Evolutionary conservation across 30 jellyfish, hydroid and myxozoan genomes (phyloP).

Genomic region (Hydractinia echinata): DNA sequence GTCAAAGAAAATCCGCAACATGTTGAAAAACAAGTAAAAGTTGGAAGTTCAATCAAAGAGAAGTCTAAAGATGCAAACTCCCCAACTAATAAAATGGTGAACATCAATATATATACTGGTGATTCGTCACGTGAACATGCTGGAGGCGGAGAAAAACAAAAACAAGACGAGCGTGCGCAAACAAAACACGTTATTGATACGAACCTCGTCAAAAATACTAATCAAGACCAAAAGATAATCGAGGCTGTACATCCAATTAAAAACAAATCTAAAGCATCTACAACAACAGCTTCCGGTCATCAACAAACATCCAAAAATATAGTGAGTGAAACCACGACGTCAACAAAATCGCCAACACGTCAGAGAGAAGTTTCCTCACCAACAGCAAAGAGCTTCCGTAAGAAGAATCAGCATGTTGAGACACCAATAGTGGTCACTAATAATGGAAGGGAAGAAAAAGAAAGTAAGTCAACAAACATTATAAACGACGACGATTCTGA

Average conservation of each 20-base stretch:
- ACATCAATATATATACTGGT: no score
- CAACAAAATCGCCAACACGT: not conserved
- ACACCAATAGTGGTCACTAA: not conserved
- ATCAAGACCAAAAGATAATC: not conserved
- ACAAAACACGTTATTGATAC: not conserved
- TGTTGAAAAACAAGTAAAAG: no score
- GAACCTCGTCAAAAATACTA: not conserved
- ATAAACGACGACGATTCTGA: not conserved
- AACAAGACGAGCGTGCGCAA: not conserved
- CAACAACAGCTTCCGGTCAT: no score
- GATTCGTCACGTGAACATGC: no score
- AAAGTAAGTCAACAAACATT: not conserved
- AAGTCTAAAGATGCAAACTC: no score
- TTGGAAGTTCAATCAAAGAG: no score
- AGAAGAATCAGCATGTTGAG: constrained; percentile 1
- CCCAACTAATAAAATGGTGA: no score
- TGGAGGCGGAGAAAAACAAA: not conserved
- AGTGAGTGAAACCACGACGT: not conserved
- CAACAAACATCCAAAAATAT: no score
- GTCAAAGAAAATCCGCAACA: no score
- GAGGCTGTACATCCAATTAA: not conserved
- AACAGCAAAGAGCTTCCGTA: not conserved
- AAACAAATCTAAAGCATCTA: not conserved
- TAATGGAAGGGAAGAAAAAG: not conserved
- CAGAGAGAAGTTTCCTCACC: not conserved